Conservation (phyloP, 2,113 vertebrate species). For the Rhineura floridana region DNA sequence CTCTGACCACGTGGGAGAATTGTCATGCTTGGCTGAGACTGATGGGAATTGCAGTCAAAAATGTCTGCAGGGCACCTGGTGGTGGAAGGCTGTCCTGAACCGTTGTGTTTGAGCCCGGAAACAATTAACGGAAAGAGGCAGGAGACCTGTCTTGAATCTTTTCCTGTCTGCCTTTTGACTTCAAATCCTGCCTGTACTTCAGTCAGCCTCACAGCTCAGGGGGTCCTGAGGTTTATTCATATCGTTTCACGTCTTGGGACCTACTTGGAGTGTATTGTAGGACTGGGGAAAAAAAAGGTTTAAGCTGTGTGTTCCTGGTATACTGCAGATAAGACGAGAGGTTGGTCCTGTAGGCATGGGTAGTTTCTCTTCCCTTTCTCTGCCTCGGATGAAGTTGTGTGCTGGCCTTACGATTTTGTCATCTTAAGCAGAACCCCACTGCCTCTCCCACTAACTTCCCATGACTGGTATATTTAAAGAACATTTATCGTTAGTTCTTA, state of each 20-base stretch:
- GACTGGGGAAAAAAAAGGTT: slow-evolving; percentile 2
- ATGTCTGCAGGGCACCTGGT: too few relatives aligned
- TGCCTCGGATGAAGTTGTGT: background rate
- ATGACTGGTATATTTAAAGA: background rate
- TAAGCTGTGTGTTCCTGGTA: background rate
- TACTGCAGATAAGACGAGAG: background rate
- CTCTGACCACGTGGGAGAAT: background rate
- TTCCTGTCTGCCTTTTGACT: slow-evolving; percentile 12
- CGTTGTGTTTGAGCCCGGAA: background rate
- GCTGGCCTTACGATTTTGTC: background rate
- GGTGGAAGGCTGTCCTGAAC: background rate
- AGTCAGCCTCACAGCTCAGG: background rate
- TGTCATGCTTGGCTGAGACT: background rate
- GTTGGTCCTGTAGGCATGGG: background rate
- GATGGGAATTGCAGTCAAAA: too few relatives aligned
- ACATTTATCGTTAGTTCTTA: background rate
- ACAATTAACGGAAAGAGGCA: slow-evolving; percentile 26
- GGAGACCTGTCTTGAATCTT: slow-evolving; percentile 34
- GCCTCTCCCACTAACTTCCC: background rate
- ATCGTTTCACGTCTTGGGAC: background rate
- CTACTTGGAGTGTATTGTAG: background rate
- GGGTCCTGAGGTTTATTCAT: slow-evolving; percentile 7
- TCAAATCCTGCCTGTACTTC: slow-evolving; percentile 31
- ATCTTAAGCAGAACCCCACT: background rate
- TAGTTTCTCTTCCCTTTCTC: background rate